These are phyloP conservation scores for Pseudorhiza aurosa DNA, from an alignment of 30 jellyfish, hydroid and myxozoan species.

Conservation along the genomic window DNA sequence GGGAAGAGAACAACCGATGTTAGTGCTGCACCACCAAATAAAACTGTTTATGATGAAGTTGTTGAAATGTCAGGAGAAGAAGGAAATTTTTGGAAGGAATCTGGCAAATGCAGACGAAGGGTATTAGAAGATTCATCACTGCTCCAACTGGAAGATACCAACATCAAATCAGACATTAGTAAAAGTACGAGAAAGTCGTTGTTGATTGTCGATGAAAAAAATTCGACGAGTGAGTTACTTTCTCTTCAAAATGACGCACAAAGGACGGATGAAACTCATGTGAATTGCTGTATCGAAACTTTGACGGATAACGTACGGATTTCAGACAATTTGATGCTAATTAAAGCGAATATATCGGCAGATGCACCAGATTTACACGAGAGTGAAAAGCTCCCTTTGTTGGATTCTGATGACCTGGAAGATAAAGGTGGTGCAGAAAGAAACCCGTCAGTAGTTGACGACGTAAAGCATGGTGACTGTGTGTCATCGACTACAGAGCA, in stretches of 20 bases:
- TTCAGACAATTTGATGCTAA: slow-evolving; percentile 47
- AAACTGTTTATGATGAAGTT: neutral
- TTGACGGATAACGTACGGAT: slow-evolving; percentile 36
- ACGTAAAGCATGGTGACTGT: neutral
- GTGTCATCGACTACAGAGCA: neutral
- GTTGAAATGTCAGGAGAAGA: neutral
- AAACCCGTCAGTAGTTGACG: no score
- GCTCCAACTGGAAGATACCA: slow-evolving; percentile 3
- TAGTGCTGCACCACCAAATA: neutral
- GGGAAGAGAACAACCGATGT: neutral
- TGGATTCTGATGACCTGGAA: neutral
- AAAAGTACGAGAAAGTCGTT: neutral
- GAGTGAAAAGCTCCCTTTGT: no score
- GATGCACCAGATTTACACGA: neutral
- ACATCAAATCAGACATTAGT: neutral
- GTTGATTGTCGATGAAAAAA: slow-evolving; percentile 1
- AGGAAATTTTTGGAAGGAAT: no score
- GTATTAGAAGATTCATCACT: slow-evolving; percentile 22
- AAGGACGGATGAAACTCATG: neutral
- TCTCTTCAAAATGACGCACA: no score
- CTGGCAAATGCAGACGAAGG: neutral
- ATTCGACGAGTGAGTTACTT: neutral
- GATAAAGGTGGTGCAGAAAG: neutral
- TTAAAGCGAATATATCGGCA: slow-evolving; percentile 54
- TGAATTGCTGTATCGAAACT: slow-evolving; percentile 1